phyloP scores from a whole-genome alignment of 2,113 vertebrate genomes.

The Cyprinus carpio region DNA sequence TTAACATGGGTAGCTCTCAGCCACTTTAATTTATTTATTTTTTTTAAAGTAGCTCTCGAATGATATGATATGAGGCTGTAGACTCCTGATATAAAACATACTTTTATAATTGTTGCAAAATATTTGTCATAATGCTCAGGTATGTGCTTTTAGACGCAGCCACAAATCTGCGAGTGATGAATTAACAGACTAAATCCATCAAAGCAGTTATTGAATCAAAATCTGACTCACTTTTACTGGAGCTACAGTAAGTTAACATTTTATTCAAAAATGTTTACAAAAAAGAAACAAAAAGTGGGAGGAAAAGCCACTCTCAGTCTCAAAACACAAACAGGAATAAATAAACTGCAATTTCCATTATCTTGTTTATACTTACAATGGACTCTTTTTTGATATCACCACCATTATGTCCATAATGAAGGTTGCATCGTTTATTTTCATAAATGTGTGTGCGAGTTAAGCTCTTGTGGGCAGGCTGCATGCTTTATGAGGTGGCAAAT shows the following conservation, averaged over 20 bases:
- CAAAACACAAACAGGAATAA: neutral
- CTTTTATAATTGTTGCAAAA: no score
- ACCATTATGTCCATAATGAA: constrained; percentile 10
- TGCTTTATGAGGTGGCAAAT: constrained; percentile 61
- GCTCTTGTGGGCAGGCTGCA: constrained; percentile 30
- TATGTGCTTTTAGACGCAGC: no score
- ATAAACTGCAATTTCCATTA: neutral
- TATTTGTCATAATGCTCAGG: no score
- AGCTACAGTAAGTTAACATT: neutral
- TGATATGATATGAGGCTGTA: no score
- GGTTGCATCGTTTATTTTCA: neutral
- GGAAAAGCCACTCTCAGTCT: neutral
- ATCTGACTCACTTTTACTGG: neutral
- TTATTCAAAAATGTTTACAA: neutral
- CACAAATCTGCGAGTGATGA: no score
- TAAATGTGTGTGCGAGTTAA: neutral
- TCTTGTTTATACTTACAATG: constrained; percentile 5
- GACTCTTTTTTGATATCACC: constrained; percentile 14
- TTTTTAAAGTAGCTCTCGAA: no score
- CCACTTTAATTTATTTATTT: no score
- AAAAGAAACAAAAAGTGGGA: neutral
- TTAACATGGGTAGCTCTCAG: no score
- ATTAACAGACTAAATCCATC: no score
- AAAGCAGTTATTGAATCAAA: no score
- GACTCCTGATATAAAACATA: no score